Evolutionary conservation across 37 sponge, comb jelly and placozoan genomes (phyloP).

Genomic region (Aplysina aerophoba): DNA sequence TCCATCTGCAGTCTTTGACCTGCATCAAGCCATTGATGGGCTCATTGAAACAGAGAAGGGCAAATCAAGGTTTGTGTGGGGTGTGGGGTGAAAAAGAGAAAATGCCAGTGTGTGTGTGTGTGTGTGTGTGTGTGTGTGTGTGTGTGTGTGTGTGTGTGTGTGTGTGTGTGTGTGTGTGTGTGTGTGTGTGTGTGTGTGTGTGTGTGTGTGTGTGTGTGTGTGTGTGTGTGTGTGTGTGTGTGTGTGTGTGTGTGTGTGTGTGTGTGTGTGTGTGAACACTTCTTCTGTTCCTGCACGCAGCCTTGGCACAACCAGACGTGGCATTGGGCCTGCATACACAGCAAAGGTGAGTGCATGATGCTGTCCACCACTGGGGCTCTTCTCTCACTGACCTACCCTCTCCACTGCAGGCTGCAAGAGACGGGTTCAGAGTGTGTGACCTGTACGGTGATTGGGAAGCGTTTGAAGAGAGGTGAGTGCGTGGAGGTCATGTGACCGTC

Average conservation of each 20-base stretch:
- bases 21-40: slow-evolving; percentile 88
- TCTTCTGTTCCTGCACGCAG: slow-evolving; percentile 21
- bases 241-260: not conserved
- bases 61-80: slow-evolving; percentile 21
- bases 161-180: not conserved
- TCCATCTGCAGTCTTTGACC: slow-evolving; percentile 72
- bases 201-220: not conserved
- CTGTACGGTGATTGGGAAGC: slow-evolving; percentile 58
- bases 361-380: not conserved
- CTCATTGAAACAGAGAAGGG: slow-evolving; percentile 87
- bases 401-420: slow-evolving; percentile 44
- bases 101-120: not conserved
- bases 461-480: slow-evolving; percentile 60
- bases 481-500: not conserved
- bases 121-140: not conserved
- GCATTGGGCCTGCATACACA: slow-evolving; percentile 94
- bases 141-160: not conserved
- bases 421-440: slow-evolving; percentile 86
- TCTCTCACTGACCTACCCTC: not conserved
- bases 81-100: no score
- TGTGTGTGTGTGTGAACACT: not conserved
- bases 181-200: not conserved
- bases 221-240: not conserved
- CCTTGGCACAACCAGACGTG: slow-evolving; percentile 98
- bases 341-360: slow-evolving; percentile 58